Percentiles rank a stretch among this genome's conserved stretches.
These are phyloP conservation scores for Aepyceros melampus DNA, from an alignment of 2,113 vertebrate species.

Conservation along the genomic window DNA sequence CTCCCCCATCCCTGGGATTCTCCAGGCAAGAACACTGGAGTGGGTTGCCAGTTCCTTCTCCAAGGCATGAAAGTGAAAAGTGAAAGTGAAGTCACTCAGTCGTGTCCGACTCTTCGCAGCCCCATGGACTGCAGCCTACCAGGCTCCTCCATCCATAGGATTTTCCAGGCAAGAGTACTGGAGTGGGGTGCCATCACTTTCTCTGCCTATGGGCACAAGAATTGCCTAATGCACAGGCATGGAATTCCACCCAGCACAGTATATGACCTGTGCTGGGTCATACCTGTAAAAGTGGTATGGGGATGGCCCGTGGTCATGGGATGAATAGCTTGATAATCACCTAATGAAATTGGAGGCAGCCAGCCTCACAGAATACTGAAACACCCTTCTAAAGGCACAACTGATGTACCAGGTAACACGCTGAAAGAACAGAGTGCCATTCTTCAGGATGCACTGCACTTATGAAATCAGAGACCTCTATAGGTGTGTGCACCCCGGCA, in stretches of 20 bases:
- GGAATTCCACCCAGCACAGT: background rate
- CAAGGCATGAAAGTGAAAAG: too few relatives aligned
- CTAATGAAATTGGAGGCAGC: background rate
- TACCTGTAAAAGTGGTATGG: background rate
- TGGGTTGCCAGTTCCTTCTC: too few relatives aligned
- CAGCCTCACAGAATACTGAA: background rate
- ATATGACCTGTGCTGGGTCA: background rate
- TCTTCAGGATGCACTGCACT: background rate
- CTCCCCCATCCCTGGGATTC: too few relatives aligned
- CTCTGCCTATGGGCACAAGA: background rate
- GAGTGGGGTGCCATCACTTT: too few relatives aligned
- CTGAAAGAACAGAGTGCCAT: background rate
- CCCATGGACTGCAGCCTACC: too few relatives aligned
- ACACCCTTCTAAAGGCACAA: background rate
- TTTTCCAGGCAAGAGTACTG: too few relatives aligned
- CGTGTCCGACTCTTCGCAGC: too few relatives aligned
- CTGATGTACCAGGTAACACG: background rate
- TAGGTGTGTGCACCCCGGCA: background rate
- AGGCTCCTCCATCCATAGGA: too few relatives aligned
- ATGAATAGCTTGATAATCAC: background rate
- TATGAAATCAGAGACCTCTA: background rate
- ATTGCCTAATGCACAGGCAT: background rate
- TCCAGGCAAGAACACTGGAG: too few relatives aligned
- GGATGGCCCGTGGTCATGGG: background rate
- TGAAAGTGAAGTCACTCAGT: too few relatives aligned